Evolutionary conservation across 2,113 vertebrate species (phyloP).

Genomic region (Mesembrinibis cayennensis): DNA sequence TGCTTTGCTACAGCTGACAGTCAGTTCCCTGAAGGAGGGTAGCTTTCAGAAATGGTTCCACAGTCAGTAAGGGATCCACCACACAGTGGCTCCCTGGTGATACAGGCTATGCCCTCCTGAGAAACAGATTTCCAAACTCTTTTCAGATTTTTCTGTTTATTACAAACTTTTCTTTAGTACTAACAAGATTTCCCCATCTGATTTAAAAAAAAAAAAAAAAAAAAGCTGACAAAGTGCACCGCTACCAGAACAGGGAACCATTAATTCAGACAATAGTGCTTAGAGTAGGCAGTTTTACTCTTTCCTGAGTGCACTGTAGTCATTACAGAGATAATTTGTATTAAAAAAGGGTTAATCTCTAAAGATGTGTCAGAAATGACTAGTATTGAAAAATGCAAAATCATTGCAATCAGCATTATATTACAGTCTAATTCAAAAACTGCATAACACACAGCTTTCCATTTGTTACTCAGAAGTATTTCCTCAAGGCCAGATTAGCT

Average conservation of each 20-base stretch:
- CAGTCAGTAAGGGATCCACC: neutral
- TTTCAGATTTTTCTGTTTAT: neutral
- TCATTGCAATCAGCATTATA: neutral
- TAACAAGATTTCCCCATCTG: neutral
- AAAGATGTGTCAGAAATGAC: neutral
- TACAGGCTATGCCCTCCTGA: neutral
- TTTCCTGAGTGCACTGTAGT: neutral
- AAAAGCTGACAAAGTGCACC: neutral
- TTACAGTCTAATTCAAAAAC: neutral
- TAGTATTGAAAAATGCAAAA: neutral
- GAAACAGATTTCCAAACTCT: neutral
- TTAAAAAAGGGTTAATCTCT: neutral
- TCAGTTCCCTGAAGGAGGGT: neutral
- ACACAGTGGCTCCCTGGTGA: neutral
- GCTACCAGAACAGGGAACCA: neutral
- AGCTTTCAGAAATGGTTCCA: neutral
- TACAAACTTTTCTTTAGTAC: neutral
- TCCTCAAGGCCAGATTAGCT: neutral
- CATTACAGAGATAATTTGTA: neutral
- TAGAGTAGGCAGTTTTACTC: neutral
- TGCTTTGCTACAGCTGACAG: neutral
- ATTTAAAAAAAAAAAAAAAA: neutral
- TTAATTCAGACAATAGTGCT: neutral
- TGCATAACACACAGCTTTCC: neutral
- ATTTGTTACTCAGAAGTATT: neutral